Base-by-base conservation (phyloP, 2,113 vertebrate species). In the Tachysurus fulvidraco region DNA sequence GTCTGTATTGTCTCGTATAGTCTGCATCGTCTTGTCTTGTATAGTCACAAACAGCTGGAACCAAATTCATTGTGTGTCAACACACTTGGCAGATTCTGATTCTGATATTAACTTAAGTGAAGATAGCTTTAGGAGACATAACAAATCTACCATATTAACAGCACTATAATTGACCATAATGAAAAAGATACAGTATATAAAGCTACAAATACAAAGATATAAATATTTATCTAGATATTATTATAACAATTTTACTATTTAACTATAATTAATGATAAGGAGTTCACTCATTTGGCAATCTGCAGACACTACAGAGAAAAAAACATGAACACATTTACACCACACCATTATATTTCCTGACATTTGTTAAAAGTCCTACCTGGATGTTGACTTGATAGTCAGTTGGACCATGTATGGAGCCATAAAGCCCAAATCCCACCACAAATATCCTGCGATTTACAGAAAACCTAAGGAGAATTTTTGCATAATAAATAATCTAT, bases 311-410 rank as follows among this genome's bases (percentile, higher is more conserved):
- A 69, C 36, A 69, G 16, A 36, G 30, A 69, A 36, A 69, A 36
- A 36, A 69, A 69, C 30, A 2, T 36, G 17, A 36, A 1, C 30
- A 69, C 65, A 64, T 10, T 10, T 64, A 64, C 25, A 69, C 16
- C 16, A 19, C 2, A 69, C 2, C 1, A 14, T 5, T 14, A 69
- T 19, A 36, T 69, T 69, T 69, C 30, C 7, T 36, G 65, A 36
- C 28, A 30, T 5, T 41, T 19, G 7, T 41, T 71, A 30, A 71
- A 71, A 9, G 41, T 30, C 76, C 28, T 93, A 97, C 96, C 96
- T 97, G 96, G 86, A 97, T 97, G 73, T 97, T 97, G 52, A 97
- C 96, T 92, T 97, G 96, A 91, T 97, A 97, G 92, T 97, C 96
- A 0, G 96, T 97, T 25, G 96, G 96, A 52, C 96, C 96, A 4